Base-by-base conservation (phyloP, 2,888 invertebrate genomes). In the Horisme vitalbata region DNA sequence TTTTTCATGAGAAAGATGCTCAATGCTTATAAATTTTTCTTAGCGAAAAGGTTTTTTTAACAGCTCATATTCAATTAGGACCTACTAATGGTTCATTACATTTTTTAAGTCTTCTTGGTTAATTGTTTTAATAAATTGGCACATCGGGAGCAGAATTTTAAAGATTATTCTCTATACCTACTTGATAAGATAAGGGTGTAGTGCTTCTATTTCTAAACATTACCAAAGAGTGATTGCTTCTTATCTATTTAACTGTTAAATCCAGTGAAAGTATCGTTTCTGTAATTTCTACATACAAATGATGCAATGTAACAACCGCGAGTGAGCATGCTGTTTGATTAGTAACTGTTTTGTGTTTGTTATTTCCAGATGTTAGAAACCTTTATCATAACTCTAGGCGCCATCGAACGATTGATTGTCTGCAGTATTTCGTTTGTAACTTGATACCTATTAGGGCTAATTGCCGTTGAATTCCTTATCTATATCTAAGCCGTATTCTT, bases 401-500 rank as follows among this genome's bases (percentile, higher is more conserved):
- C 18, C 4, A 21, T 48, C 37, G 26, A 44, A 46, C 30, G 31
- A 37, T 39, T 41, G 27, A 48, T 47, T 31, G 52, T 41, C 38
- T 48, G 43, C 31, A 38, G 35, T 52, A 37, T 54, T 52, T 55
- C 45, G 41, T 52, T 36, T 32, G 38, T 54, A 52, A 49, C 50
- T 59, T 61, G 52, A 61, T 57, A 61, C 38, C 49, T 59, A 71
- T 69, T 71, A 63, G 58, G 68, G 65, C 55, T 71, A 67, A 71
- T 68, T 49, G 62, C 35, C 55, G 23, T 46, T 54, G 48, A 61
- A 57, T 33, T 44, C 26, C 51, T 64, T 73, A 69, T 71, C 69
- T 51, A 20, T 13, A 43, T 6, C 30, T 26, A 14, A 39, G 18
- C 10, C 39, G 31, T 32, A 14, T 23, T 24, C 32, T 36, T 46